Percentiles rank a stretch among this genome's conserved stretches.
Conservation (phyloP, 2,113 vertebrate species). For the Aleadryas rufinucha region DNA sequence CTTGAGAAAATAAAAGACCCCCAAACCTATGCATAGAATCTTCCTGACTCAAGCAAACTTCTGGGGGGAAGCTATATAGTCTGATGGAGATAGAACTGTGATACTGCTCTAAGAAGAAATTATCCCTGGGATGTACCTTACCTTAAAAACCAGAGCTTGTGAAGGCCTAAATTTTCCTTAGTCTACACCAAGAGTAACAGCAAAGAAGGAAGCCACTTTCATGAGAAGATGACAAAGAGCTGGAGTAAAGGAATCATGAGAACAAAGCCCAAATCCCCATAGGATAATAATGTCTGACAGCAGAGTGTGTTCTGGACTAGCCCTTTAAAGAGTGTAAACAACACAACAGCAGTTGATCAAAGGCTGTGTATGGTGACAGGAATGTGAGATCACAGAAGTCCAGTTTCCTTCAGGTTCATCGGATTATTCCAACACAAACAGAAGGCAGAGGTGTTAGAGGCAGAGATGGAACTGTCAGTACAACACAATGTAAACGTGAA, state of each 20-base stretch:
- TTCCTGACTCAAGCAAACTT: not conserved
- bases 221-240: slow-evolving; percentile 34
- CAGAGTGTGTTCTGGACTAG: not conserved
- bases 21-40: not conserved
- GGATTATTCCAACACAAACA: slow-evolving; percentile 2
- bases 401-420: not conserved
- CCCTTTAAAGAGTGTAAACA: not conserved
- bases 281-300: slow-evolving; percentile 18
- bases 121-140: not conserved
- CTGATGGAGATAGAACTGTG: not conserved
- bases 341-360: slow-evolving; percentile 4
- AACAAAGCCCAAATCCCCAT: slow-evolving; percentile 14
- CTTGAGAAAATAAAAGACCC: not conserved
- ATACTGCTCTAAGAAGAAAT: not conserved
- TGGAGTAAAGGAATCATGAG: not conserved
- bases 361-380: not conserved
- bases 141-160: not conserved
- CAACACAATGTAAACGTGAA: not conserved
- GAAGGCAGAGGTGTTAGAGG: not conserved
- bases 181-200: not conserved
- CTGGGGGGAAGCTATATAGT: not conserved
- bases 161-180: not conserved
- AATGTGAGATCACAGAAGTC: slow-evolving; percentile 27
- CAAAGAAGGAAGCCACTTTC: not conserved
- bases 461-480: not conserved